These are phyloP conservation scores for Drosophila saltans DNA, from an alignment of 1,140 invertebrate species.

Conservation along the genomic window DNA sequence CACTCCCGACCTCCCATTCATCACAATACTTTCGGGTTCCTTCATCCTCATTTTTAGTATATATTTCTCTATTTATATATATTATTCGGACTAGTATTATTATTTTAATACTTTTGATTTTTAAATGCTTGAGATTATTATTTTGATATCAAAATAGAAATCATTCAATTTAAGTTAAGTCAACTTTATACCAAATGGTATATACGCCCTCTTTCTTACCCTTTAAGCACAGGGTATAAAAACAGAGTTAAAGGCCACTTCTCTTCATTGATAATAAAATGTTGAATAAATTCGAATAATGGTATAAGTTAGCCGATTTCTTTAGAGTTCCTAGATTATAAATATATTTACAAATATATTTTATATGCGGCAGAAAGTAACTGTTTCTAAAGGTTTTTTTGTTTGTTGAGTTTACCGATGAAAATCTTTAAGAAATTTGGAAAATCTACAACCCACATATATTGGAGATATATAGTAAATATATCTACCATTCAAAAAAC, in stretches of 20 bases:
- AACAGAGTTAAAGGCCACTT: not conserved
- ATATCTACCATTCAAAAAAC: not conserved
- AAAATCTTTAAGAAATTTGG: too few relatives aligned
- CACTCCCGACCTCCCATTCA: too few relatives aligned
- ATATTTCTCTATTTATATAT: conserved; percentile 17
- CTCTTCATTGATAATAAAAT: too few relatives aligned
- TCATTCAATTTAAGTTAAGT: not conserved
- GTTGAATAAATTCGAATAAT: not conserved
- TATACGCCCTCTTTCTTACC: not conserved
- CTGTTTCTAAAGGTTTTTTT: not conserved
- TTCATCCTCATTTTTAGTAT: conserved; percentile 8
- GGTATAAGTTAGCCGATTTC: conserved; percentile 4
- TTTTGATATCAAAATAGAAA: not conserved
- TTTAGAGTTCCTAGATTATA: conserved; percentile 1
- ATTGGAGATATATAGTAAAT: too few relatives aligned
- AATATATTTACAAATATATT: not conserved
- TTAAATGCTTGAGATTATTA: conserved; percentile 1
- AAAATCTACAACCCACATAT: too few relatives aligned
- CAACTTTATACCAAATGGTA: not conserved
- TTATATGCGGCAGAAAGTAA: not conserved
- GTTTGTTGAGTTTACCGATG: too few relatives aligned
- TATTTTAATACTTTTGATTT: conserved; percentile 12
- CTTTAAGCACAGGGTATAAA: conserved; percentile 8
- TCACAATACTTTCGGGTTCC: not conserved
- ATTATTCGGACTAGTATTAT: conserved; percentile 15